Evolutionary conservation across 2,797 vertebrate species (phyloP).

Genomic region (Hoplostethus atlanticus): DNA sequence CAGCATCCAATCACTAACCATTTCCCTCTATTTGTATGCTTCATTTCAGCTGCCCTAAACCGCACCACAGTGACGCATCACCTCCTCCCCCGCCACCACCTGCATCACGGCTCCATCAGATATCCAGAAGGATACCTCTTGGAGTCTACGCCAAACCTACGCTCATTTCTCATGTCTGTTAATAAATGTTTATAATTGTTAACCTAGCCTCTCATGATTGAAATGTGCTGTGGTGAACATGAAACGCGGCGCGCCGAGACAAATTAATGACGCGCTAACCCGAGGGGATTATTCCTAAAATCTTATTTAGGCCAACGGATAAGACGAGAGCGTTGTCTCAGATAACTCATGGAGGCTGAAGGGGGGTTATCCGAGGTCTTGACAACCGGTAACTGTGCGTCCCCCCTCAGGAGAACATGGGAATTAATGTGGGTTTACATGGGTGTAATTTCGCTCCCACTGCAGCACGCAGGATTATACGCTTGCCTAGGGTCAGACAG

Average conservation of each 20-base stretch:
- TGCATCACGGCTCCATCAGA: too few species aligned
- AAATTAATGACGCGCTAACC: slow-evolving; percentile 10
- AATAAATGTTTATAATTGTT: too few species aligned
- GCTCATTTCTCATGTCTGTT: too few species aligned
- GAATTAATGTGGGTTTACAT: slow-evolving; percentile 6
- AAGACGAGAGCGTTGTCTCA: neutral
- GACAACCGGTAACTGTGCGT: slow-evolving; percentile 1
- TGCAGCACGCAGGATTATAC: neutral
- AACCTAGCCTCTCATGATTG: too few species aligned
- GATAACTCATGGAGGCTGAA: neutral
- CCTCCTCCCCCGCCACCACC: too few species aligned
- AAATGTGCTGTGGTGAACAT: neutral
- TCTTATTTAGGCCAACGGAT: slow-evolving; percentile 9
- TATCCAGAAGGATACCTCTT: too few species aligned
- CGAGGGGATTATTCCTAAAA: neutral
- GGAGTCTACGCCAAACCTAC: too few species aligned
- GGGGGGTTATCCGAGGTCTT: neutral
- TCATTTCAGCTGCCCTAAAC: too few species aligned
- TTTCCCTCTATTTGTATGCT: too few species aligned
- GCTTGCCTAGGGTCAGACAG: neutral
- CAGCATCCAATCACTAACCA: too few species aligned
- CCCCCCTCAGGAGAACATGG: neutral
- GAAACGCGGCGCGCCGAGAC: slow-evolving; percentile 1
- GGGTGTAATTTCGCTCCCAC: slow-evolving; percentile 1
- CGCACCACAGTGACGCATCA: too few species aligned